A percentile compares a stretch with the other conserved stretches of the same genome.
phyloP scores from a whole-genome alignment of 2,888 invertebrate species.

The Drosophila histrio region DNA sequence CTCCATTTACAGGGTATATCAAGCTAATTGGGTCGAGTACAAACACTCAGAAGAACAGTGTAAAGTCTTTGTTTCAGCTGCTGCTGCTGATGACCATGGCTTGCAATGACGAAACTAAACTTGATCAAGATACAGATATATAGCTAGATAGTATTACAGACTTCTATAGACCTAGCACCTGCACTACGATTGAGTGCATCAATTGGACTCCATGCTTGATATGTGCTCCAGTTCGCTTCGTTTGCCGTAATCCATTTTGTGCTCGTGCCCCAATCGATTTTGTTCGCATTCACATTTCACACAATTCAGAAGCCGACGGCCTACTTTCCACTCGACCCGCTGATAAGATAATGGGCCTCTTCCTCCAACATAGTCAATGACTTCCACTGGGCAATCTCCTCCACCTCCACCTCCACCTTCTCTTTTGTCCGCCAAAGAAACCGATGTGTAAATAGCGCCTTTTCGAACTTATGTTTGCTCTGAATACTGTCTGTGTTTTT shows the following conservation, averaged over 20 bases:
- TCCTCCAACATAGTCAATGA: conserved; percentile 68
- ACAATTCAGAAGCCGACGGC: conserved; percentile 41
- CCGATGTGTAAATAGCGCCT: conserved; percentile 39
- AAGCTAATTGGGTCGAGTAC: not conserved
- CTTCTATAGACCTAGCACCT: conserved; percentile 1
- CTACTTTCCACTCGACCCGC: conserved; percentile 63
- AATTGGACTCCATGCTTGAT: conserved; percentile 32
- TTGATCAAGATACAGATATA: not conserved
- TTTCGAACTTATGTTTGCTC: conserved; percentile 11
- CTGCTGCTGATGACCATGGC: conserved; percentile 3
- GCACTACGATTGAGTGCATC: conserved; percentile 19
- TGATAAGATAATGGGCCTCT: conserved; percentile 77
- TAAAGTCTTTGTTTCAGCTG: not conserved
- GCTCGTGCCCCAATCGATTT: conserved; percentile 70
- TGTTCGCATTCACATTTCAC: conserved; percentile 17
- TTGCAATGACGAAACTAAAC: not conserved
- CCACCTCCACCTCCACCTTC: too few species aligned
- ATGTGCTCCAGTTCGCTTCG: conserved; percentile 26
- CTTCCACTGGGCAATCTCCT: conserved; percentile 33
- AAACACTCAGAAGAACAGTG: not conserved
- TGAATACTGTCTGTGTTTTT: conserved; percentile 4
- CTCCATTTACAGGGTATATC: not conserved
- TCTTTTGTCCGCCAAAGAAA: too few species aligned
- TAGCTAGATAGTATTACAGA: not conserved
- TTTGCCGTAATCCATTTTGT: conserved; percentile 54